Base-by-base conservation (phyloP, 2,888 invertebrate species). In the Orthonychiurus folsomi region DNA sequence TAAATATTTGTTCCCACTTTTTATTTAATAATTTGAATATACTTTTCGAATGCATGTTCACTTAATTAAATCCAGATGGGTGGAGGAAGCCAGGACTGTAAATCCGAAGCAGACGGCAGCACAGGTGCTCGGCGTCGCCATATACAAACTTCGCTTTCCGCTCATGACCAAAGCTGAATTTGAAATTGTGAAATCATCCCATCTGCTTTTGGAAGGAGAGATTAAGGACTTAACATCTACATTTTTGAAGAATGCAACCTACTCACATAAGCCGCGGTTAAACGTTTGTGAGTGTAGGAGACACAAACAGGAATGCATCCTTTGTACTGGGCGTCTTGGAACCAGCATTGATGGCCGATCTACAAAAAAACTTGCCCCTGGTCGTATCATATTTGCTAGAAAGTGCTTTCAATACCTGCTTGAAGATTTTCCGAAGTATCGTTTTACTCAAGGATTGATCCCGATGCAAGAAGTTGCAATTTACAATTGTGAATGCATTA, bases 141-240 rank as follows among this genome's bases (percentile, higher is more conserved):
- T 66, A 0, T 66, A 66, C 61, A 63, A 66, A 47, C 28, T 66
- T 1, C 55, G 66, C 1, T 63, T 63, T 52, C 66, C 66, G 1
- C 24, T 63, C n/a, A 63, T 66, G 63, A 61, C 66, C 2, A 50
- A 1, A n/a, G 27, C 9, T 15, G 66, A 66, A 37, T 66, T 63
- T 53, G 48, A 48, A 18, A 20, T 52, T 1, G 61, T 63, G 2
- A 53, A 48, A 3, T n/a, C 27, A 1, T n/a, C 48, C 18, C 61
- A 61, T 3, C n/a, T 61, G 18, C 54, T 64, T 2, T 27, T n/a
- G 18, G 3, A 15, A 1, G 61, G 58, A 26, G 64, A 64, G 23
- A 59, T 64, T 21, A 28, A 61, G 21, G 61, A 61, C 28, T 55
- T 64, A 55, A 58, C 18, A 21, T n/a, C 21, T 1, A 64, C 58